These are phyloP conservation scores for Casuarius casuarius DNA, from an alignment of 2,113 vertebrate species.

Conservation along the genomic window DNA sequence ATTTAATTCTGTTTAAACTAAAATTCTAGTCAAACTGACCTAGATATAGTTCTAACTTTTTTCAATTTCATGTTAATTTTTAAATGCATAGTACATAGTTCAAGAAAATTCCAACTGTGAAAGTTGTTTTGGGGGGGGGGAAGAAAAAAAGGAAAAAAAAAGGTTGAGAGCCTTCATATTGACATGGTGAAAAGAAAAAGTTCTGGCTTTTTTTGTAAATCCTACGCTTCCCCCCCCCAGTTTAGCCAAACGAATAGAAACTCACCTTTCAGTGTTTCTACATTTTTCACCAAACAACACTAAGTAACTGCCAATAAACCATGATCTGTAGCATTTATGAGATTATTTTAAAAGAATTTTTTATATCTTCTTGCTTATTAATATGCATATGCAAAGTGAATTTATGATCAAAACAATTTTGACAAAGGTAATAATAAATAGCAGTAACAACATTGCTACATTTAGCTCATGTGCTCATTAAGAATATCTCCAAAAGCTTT, in stretches of 20 bases:
- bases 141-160: neutral
- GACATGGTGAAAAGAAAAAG: neutral
- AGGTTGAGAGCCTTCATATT: neutral
- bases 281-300: neutral
- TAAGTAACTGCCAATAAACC: neutral
- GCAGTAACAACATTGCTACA: neutral
- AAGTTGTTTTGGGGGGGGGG: neutral
- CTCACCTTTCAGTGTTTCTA: neutral
- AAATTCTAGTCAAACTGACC: neutral
- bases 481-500: neutral
- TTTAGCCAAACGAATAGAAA: neutral
- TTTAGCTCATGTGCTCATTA: neutral
- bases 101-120: too few relatives aligned
- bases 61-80: too few relatives aligned
- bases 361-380: neutral
- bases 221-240: too few relatives aligned
- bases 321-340: neutral
- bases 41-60: too few relatives aligned
- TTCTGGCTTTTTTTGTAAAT: neutral
- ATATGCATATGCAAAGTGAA: neutral
- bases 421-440: neutral
- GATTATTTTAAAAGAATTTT: neutral
- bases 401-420: neutral
- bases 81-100: too few relatives aligned
- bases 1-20: neutral